Base-by-base conservation (phyloP, 2,888 invertebrate genomes). In the Euproctis similis region DNA sequence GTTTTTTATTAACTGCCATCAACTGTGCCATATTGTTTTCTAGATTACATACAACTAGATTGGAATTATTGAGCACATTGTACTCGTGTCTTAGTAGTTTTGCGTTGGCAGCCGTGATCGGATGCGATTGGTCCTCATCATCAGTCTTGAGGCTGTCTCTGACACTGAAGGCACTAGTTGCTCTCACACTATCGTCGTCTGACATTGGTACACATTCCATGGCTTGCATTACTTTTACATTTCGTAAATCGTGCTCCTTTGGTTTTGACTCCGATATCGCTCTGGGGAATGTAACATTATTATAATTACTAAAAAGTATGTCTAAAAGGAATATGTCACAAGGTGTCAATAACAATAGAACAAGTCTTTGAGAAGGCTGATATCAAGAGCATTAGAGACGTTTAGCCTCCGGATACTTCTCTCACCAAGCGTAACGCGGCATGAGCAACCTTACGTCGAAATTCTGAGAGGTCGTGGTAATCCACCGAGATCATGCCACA, bases 1-100 rank as follows among this genome's bases (percentile, higher is more conserved):
- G 72, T 54, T 75, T 80, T 42, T 72, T 74, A 39, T 72, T 77
- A 6, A 57, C 57, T 5, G 63, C 70, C 62, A 80, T 69, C 1
- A 85, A 53, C 42, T 84, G 84, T 0, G 85, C 84, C 72, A 85
- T 78, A 31, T 85, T 85, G 34, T 76, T 82, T 53, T 85, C 84
- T 19, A 85, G 57, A 46, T 85, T 84, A 36, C 82, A 75, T 2
- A 86, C 76, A 16, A 85, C 80, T 0, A 86, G 61, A 41, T 86
- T 86, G 0, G 84, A 81, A 40, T 85, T 77, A 36, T 81, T 82
- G 63, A 85, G 71, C 5, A 85, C 71, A 39, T 80, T 77, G 39
- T 77, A 85, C 44, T 85, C 85, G 30, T 85, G 82, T 10, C 77
- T 53, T 2, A 86, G 61, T 18, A 86, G 49, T 49, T 78, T 81